Conservation (phyloP, 2,888 invertebrate species). For the Cabera pusaria region DNA sequence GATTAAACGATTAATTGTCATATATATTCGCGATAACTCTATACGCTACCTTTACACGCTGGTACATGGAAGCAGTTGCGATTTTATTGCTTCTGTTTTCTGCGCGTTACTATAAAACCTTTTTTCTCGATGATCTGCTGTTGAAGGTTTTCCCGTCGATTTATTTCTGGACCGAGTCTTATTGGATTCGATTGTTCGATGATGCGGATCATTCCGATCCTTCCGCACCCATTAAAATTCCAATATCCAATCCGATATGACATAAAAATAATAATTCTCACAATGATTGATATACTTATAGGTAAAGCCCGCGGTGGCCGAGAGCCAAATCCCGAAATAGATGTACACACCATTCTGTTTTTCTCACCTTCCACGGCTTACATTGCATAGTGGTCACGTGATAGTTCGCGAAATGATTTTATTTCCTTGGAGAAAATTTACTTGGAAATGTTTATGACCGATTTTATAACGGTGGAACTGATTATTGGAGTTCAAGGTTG, state of each 20-base stretch:
- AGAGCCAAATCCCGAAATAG: constrained; percentile 71
- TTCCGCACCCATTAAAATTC: constrained; percentile 37
- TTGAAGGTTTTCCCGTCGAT: constrained; percentile 6
- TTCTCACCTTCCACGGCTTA: constrained; percentile 64
- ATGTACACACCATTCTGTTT: constrained; percentile 53
- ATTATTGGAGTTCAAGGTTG: constrained; percentile 15
- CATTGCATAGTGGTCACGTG: constrained; percentile 70
- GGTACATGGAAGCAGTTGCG: too few species aligned
- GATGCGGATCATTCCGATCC: constrained; percentile 9
- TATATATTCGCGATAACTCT: constrained; percentile 36
- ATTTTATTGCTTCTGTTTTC: too few species aligned
- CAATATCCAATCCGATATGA: constrained; percentile 40
- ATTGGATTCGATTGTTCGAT: constrained; percentile 5
- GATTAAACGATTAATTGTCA: constrained; percentile 31
- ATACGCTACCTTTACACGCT: too few species aligned
- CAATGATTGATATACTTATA: constrained; percentile 61
- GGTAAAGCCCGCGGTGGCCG: constrained; percentile 62
- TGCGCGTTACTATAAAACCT: too few species aligned
- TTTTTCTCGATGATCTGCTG: too few species aligned
- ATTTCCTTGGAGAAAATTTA: constrained; percentile 6
- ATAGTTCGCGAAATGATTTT: constrained; percentile 27
- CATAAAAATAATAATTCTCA: constrained; percentile 48
- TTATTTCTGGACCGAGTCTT: constrained; percentile 6
- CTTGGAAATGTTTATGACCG: constrained; percentile 32
- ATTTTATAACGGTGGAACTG: constrained; percentile 29